phyloP scores from a whole-genome alignment of 35 echinoderm and acorn worm genomes.

The Acanthaster planci region DNA sequence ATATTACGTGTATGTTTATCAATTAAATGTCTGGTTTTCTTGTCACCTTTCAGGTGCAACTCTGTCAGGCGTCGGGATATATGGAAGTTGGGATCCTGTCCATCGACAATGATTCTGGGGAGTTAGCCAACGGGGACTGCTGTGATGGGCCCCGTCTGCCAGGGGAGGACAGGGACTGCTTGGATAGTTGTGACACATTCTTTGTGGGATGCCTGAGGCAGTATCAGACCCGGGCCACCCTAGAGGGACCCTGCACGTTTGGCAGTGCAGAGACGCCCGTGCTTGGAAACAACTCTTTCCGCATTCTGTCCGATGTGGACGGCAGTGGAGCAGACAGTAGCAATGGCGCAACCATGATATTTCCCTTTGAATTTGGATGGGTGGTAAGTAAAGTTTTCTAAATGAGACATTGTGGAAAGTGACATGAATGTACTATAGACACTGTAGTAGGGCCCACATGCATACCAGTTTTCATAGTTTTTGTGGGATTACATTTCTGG shows the following conservation, averaged over 20 bases:
- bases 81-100: slow-evolving; percentile 66
- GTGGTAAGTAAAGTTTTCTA: slow-evolving; percentile 57
- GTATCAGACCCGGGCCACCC: slow-evolving; percentile 58
- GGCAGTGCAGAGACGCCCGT: slow-evolving; percentile 48
- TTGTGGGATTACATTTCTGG: no score
- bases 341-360: slow-evolving; percentile 36
- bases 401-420: no score
- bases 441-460: no score
- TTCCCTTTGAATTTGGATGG: slow-evolving; percentile 75
- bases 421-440: no score
- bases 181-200: slow-evolving; percentile 51
- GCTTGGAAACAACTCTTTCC: slow-evolving; percentile 47
- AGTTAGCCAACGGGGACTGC: slow-evolving; percentile 67
- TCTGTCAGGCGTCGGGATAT: slow-evolving; percentile 51
- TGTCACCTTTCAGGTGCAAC: slow-evolving; percentile 35
- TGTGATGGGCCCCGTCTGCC: slow-evolving; percentile 39
- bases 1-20: no score
- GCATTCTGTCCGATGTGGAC: slow-evolving; percentile 2
- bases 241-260: slow-evolving; percentile 69
- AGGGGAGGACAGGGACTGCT: slow-evolving; percentile 21
- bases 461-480: no score
- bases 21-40: neutral
- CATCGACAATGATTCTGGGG: slow-evolving; percentile 54
- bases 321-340: neutral
- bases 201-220: slow-evolving; percentile 75